Conservation (phyloP, 2,888 invertebrate genomes). For the Anorthoa munda region DNA sequence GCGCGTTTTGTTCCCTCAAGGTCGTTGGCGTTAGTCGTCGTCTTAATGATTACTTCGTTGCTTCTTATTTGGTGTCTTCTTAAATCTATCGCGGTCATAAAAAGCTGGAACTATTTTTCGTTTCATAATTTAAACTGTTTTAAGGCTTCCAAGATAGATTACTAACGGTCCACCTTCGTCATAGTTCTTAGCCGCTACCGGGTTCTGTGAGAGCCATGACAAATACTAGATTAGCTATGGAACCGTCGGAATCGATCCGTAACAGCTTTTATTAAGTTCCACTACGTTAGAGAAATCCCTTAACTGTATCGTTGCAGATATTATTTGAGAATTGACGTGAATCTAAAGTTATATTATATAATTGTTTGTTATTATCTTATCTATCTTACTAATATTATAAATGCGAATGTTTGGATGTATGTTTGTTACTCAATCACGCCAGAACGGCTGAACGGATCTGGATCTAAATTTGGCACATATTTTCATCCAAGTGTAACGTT, state of each 20-base stretch:
- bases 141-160: conserved; percentile 12
- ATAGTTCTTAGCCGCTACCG: conserved; percentile 30
- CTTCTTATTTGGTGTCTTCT: too few species aligned
- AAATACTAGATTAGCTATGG: conserved; percentile 55
- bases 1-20: too few species aligned
- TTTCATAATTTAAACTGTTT: background rate
- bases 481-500: too few species aligned
- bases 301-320: conserved; percentile 36
- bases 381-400: too few species aligned
- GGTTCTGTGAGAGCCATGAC: conserved; percentile 51
- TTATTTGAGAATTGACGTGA: conserved; percentile 11
- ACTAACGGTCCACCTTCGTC: conserved; percentile 44
- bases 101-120: background rate
- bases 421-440: too few species aligned
- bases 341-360: background rate
- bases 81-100: background rate
- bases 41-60: too few species aligned
- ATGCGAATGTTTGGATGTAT: too few species aligned
- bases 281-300: conserved; percentile 38
- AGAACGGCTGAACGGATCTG: too few species aligned
- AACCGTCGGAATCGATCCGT: conserved; percentile 36
- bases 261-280: conserved; percentile 49
- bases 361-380: too few species aligned
- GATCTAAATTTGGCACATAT: too few species aligned
- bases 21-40: too few species aligned